phyloP scores from a whole-genome alignment of 2,888 invertebrate species.

The Meghimatium bilineatum region DNA sequence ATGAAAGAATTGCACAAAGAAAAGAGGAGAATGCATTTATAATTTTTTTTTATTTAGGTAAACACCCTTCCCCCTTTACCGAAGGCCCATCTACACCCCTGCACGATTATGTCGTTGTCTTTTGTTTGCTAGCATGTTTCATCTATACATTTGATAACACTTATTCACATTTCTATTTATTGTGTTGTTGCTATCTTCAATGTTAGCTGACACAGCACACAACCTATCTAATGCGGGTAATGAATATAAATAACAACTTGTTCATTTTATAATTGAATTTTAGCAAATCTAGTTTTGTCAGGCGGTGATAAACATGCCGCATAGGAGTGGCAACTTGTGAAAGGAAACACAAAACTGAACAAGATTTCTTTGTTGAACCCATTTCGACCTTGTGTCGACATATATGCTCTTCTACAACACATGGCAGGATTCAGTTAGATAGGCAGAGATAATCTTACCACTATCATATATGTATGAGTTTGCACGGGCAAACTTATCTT shows the following conservation, averaged over 20 bases:
- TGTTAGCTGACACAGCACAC: too few relatives aligned
- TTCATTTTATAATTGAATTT: not conserved
- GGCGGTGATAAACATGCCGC: not conserved
- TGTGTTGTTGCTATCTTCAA: too few relatives aligned
- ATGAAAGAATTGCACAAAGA: too few relatives aligned
- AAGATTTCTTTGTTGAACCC: conserved; percentile 22
- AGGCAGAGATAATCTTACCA: not conserved
- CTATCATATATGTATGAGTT: conserved; percentile 23
- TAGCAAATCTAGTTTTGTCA: not conserved
- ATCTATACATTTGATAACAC: too few relatives aligned
- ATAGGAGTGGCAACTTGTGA: not conserved
- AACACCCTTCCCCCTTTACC: too few relatives aligned
- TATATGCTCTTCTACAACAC: not conserved
- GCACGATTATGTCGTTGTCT: too few relatives aligned
- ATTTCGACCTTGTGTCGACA: not conserved
- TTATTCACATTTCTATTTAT: too few relatives aligned
- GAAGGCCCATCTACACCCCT: too few relatives aligned
- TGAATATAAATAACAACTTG: not conserved
- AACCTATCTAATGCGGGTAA: not conserved
- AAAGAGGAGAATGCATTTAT: too few relatives aligned
- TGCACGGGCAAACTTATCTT: conserved; percentile 12
- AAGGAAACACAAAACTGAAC: not conserved
- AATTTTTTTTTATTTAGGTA: too few relatives aligned
- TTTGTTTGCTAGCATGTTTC: too few relatives aligned
- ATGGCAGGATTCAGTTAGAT: not conserved